Percentiles rank a stretch among this genome's conserved stretches.
Evolutionary conservation across 2,797 vertebrate species (phyloP).

Genomic region (Borostomias antarcticus): DNA sequence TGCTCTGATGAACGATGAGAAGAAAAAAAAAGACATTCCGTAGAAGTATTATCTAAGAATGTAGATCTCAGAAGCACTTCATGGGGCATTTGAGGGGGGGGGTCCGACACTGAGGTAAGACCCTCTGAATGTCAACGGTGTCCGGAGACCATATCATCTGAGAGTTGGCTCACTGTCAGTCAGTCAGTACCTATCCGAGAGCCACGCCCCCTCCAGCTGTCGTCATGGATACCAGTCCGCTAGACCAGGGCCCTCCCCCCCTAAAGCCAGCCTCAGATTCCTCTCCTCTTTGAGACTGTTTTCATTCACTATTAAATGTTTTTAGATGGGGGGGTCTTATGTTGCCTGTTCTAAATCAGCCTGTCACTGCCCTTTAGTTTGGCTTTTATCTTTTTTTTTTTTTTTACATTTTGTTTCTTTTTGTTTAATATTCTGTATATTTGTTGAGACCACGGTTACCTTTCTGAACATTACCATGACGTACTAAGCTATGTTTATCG

Average conservation of each 20-base stretch:
- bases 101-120: constrained; percentile 18
- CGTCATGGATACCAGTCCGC: constrained; percentile 4
- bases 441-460: constrained; percentile 68
- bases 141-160: constrained; percentile 50
- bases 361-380: constrained; percentile 72
- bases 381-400: constrained; percentile 39
- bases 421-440: constrained; percentile 67
- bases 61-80: constrained; percentile 84
- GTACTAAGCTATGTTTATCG: constrained; percentile 80
- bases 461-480: constrained; percentile 62
- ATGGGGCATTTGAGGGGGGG: constrained; percentile 55
- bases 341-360: constrained; percentile 63
- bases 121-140: constrained; percentile 62
- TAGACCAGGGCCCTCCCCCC: constrained; percentile 37
- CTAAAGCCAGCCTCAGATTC: constrained; percentile 27
- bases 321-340: constrained; percentile 42
- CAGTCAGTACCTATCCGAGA: not conserved
- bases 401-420: constrained; percentile 43
- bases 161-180: constrained; percentile 13
- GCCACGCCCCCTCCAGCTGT: constrained; percentile 6
- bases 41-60: constrained; percentile 78
- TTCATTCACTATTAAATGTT: constrained; percentile 48
- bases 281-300: constrained; percentile 47
- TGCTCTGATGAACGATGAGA: constrained; percentile 52
- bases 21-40: constrained; percentile 61